Evolutionary conservation across 2,888 invertebrate genomes (phyloP).

Genomic region (Listrodromus nycthemerus): DNA sequence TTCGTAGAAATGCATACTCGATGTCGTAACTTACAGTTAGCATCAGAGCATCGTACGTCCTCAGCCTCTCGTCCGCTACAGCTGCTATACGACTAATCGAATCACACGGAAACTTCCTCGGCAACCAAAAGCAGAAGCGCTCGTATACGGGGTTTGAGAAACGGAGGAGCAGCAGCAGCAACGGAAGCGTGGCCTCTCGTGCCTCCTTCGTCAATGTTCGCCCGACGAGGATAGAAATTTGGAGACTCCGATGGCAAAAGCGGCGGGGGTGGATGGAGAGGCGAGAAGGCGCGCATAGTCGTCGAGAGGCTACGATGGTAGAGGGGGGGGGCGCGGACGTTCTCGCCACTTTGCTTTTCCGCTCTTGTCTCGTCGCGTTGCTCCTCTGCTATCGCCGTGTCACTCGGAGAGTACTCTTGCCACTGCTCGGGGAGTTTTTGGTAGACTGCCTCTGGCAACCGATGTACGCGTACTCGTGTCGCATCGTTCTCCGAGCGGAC

Average conservation of each 20-base stretch:
- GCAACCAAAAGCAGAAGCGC: conserved; percentile 46
- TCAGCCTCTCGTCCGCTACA: conserved; percentile 39
- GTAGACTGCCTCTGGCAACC: conserved; percentile 23
- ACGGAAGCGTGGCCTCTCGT: conserved; percentile 32
- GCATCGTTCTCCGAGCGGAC: background rate
- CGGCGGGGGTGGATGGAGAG: conserved; percentile 45
- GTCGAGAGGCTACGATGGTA: conserved; percentile 37
- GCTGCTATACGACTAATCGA: conserved; percentile 73
- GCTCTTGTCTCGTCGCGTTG: conserved; percentile 26
- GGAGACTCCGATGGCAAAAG: conserved; percentile 56
- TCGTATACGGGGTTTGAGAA: conserved; percentile 13
- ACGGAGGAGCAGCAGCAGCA: background rate
- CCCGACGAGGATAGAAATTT: conserved; percentile 60
- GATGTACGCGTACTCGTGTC: conserved; percentile 9
- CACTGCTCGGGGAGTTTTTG: conserved; percentile 18
- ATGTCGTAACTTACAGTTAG: background rate
- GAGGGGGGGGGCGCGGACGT: conserved; percentile 27
- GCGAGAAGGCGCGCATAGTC: conserved; percentile 51
- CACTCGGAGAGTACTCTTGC: conserved; percentile 7
- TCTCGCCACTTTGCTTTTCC: conserved; percentile 46
- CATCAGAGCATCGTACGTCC: conserved; percentile 8
- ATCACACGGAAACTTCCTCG: conserved; percentile 71
- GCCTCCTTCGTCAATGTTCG: conserved; percentile 59
- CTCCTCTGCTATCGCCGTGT: conserved; percentile 30
- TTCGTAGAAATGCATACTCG: background rate